Percentiles rank a stretch among this genome's conserved stretches.
phyloP scores from a whole-genome alignment of 2,797 vertebrate genomes.

The Antennarius maculatus region DNA sequence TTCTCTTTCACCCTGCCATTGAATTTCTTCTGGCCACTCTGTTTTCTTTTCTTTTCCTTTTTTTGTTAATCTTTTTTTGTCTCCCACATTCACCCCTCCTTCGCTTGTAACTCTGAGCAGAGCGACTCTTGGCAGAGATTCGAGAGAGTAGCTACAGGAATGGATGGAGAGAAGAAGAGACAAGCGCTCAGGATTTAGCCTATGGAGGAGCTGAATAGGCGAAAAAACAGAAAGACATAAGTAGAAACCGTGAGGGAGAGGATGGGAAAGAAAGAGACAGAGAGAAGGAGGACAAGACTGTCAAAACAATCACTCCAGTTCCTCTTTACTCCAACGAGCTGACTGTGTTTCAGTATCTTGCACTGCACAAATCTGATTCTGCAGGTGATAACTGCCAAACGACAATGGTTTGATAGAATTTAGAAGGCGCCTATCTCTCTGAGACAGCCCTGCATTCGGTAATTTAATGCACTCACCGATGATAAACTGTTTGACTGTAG shows the following conservation, averaged over 20 bases:
- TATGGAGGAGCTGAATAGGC: conserved; percentile 60
- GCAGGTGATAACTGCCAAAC: not conserved
- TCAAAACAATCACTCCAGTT: conserved; percentile 38
- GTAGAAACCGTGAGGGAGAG: conserved; percentile 27
- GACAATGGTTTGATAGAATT: conserved; percentile 2
- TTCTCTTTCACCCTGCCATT: not conserved
- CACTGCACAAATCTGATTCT: conserved; percentile 26
- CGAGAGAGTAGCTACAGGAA: conserved; percentile 51
- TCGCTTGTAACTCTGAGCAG: conserved; percentile 31
- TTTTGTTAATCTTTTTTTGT: not conserved
- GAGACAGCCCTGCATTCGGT: too few relatives aligned
- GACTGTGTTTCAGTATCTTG: conserved; percentile 19
- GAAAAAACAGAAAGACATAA: conserved; percentile 39
- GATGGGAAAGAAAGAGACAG: conserved; percentile 33
- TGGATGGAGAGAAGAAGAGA: conserved; percentile 46
- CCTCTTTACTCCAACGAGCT: conserved; percentile 17
- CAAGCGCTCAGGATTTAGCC: conserved; percentile 56
- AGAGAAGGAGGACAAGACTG: conserved; percentile 22
- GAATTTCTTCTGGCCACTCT: not conserved
- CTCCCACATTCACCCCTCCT: not conserved
- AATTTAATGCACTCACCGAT: too few relatives aligned
- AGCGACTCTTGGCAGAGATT: conserved; percentile 52
- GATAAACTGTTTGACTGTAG: not conserved
- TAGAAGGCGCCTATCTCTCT: not conserved
- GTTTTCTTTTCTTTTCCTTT: not conserved